phyloP scores from a whole-genome alignment of 2,797 vertebrate genomes.

The Hipposideros larvatus region DNA sequence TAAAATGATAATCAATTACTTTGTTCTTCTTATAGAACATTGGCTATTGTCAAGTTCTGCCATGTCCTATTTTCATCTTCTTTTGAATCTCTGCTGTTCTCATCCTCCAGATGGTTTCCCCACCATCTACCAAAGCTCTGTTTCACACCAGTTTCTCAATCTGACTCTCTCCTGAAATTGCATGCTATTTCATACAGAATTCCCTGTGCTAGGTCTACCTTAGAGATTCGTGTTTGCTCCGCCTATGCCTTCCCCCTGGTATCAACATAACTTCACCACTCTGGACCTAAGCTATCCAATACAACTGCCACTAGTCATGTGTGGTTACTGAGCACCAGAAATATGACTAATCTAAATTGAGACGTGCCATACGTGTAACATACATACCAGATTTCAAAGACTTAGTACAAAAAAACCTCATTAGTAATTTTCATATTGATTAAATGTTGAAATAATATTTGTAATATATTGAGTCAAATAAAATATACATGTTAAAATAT shows the following conservation, averaged over 20 bases:
- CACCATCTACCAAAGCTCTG: conserved; percentile 22
- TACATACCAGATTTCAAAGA: conserved; percentile 33
- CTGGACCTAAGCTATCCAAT: not conserved
- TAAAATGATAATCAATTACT: conserved; percentile 67
- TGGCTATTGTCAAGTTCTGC: not conserved
- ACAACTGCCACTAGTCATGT: not conserved
- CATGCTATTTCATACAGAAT: conserved; percentile 30
- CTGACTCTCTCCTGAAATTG: conserved; percentile 3
- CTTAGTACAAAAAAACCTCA: conserved; percentile 9
- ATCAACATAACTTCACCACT: conserved; percentile 35
- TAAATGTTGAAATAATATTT: conserved; percentile 35
- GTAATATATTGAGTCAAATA: not conserved
- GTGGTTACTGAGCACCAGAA: not conserved
- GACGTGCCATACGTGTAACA: conserved; percentile 28
- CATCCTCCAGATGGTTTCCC: not conserved
- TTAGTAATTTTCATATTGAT: conserved; percentile 51
- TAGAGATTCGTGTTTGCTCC: conserved; percentile 11
- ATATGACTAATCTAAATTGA: conserved; percentile 24
- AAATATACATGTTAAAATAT: not conserved
- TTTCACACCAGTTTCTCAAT: conserved; percentile 27
- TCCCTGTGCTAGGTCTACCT: not conserved
- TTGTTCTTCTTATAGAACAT: conserved; percentile 39
- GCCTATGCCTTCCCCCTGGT: not conserved
- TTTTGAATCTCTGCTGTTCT: conserved; percentile 8
- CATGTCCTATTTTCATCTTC: conserved; percentile 56